phyloP scores from a whole-genome alignment of 2,888 invertebrate genomes.

The Sesamia inferens region DNA sequence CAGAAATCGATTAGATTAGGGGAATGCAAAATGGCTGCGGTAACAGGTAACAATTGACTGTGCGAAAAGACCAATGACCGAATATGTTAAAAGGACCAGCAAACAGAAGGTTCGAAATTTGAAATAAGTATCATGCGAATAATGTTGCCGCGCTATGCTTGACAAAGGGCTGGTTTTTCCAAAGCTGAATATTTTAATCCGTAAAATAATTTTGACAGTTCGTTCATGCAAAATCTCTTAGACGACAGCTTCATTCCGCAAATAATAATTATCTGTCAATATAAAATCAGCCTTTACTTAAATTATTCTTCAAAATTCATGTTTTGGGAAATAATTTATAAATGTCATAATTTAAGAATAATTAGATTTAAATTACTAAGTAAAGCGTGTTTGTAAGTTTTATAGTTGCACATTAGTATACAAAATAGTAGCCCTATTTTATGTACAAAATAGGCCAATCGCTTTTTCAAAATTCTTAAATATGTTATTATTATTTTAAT shows the following conservation, averaged over 20 bases:
- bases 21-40: constrained; percentile 27
- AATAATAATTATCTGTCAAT: not conserved
- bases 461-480: not conserved
- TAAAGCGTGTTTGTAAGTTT: constrained; percentile 40
- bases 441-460: no score
- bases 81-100: not conserved
- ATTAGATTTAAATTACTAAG: constrained; percentile 8
- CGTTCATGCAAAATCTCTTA: not conserved
- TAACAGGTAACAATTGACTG: constrained; percentile 1
- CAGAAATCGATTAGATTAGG: constrained; percentile 82
- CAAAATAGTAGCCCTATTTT: not conserved
- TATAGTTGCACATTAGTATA: constrained; percentile 9
- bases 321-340: constrained; percentile 9
- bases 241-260: not conserved
- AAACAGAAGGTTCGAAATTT: not conserved
- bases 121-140: constrained; percentile 1
- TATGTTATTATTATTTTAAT: not conserved
- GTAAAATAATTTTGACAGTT: not conserved
- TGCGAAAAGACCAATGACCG: not conserved
- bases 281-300: not conserved
- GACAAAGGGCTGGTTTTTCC: not conserved
- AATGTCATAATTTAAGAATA: not conserved
- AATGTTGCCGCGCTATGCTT: constrained; percentile 20
- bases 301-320: constrained; percentile 10
- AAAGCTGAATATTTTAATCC: not conserved